These are phyloP conservation scores for Bombus breviceps DNA, from an alignment of 1,140 invertebrate genomes.

Conservation along the genomic window DNA sequence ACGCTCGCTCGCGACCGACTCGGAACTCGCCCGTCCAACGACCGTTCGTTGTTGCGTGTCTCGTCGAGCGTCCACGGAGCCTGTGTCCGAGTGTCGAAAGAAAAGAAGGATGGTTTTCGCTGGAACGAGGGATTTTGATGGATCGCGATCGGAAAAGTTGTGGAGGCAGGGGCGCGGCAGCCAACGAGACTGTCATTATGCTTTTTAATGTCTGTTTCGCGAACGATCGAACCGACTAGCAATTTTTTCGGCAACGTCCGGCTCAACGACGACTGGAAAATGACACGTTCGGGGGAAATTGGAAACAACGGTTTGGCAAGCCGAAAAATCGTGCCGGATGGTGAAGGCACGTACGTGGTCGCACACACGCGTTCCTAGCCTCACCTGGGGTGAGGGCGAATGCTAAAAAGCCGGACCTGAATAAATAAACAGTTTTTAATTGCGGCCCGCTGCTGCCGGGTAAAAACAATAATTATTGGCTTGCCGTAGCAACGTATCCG, in stretches of 20 bases:
- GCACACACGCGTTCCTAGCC: conserved; percentile 47
- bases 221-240: conserved; percentile 49
- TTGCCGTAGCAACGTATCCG: conserved; percentile 57
- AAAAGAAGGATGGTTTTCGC: too few species aligned
- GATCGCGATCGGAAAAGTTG: background rate
- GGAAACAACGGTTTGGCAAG: conserved; percentile 69
- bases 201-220: conserved; percentile 53
- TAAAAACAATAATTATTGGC: conserved; percentile 83
- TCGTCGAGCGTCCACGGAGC: too few species aligned
- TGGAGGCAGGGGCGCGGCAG: background rate
- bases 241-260: conserved; percentile 57
- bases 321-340: conserved; percentile 73
- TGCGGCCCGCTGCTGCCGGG: conserved; percentile 78
- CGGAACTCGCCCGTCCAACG: too few species aligned
- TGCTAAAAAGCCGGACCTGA: conserved; percentile 80
- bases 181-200: background rate
- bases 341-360: conserved; percentile 32
- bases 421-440: conserved; percentile 84
- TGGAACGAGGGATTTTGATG: background rate
- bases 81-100: too few species aligned
- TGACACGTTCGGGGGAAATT: conserved; percentile 67
- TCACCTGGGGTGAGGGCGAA: conserved; percentile 66
- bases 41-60: too few species aligned
- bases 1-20: too few species aligned
- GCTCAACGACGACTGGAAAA: conserved; percentile 54